Evolutionary conservation across 2,113 vertebrate species (phyloP), one percentile per base, ranked within the genome.

Genomic region (Myotis brandtii): DNA sequence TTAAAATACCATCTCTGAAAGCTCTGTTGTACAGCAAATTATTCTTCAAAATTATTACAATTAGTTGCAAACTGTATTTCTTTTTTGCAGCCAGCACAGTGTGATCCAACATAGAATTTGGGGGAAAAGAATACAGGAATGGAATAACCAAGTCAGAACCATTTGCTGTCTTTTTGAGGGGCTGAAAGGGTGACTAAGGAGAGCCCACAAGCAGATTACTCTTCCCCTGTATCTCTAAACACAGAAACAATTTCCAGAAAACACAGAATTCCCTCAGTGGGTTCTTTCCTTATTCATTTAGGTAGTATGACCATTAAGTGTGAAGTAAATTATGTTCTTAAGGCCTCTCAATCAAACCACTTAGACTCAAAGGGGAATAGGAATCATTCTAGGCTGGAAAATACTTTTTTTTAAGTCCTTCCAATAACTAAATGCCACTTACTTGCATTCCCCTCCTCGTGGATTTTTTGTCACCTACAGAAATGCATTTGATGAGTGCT

Each of bases 21-120:
- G 98, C 98, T 98, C 98, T 98, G 97, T 98, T 99, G 98, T 99
- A 99, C 98, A 99, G 98, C 98, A 98, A 97, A 98, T 89, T 90
- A 94, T 97, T 97, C 76, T 98, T 99, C 98, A 98, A 98, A 98
- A 98, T 97, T 96, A 98, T 94, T 93, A 96, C 96, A 97, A 96
- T 97, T 97, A 98, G 91, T 97, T 97, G 97, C 97, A 98, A 98
- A 98, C 97, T 98, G 97, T 98, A 98, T 98, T 98, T 97, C 98
- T 98, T 98, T 98, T 98, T 98, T 98, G 97, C 94, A 98, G 96
- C 98, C 98, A 98, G 99, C 98, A 99, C 98, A 96, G 62, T 98
- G 96, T 98, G 97, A 97, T 98, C 98, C 97, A 93, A 96, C 98
- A 97, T 98, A 97, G 97, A 98, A 97, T 97, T 97, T 97, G 97